phyloP scores from a whole-genome alignment of 2,113 vertebrate species.

The Panurus biarmicus region DNA sequence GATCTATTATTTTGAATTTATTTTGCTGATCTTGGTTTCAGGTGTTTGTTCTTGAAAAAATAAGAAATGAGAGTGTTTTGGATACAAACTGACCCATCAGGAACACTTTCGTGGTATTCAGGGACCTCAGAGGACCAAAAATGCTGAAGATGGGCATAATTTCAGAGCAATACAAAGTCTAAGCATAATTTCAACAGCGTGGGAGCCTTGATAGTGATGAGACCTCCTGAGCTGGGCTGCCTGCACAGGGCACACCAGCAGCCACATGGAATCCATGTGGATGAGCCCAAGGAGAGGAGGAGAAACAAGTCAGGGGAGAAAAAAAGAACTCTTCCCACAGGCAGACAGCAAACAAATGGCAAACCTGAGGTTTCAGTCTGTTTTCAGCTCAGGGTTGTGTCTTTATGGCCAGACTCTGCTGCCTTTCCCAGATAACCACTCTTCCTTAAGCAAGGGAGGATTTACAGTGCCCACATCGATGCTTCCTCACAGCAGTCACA shows the following conservation, averaged over 20 bases:
- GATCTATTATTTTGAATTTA: background rate
- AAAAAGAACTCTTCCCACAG: background rate
- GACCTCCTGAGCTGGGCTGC: background rate
- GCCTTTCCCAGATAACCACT: background rate
- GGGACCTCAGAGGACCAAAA: background rate
- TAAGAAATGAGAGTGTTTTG: accelerated
- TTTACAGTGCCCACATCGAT: background rate
- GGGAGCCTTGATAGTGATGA: background rate
- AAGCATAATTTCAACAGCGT: background rate
- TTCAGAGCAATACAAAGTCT: background rate
- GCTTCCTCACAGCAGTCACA: background rate
- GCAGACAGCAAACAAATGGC: background rate
- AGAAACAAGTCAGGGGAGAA: background rate
- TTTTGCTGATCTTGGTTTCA: background rate
- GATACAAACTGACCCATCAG: background rate
- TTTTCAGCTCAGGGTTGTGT: background rate
- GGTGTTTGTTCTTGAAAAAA: background rate
- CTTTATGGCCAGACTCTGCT: background rate
- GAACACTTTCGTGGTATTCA: background rate
- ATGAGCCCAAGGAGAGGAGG: background rate
- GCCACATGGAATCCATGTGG: accelerated
- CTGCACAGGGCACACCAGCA: too few species aligned
- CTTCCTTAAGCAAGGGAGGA: background rate
- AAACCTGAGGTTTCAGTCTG: background rate
- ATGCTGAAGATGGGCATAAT: background rate